Conservation (phyloP, 2,797 vertebrate genomes). For the Dendrocincla fuliginosa region DNA sequence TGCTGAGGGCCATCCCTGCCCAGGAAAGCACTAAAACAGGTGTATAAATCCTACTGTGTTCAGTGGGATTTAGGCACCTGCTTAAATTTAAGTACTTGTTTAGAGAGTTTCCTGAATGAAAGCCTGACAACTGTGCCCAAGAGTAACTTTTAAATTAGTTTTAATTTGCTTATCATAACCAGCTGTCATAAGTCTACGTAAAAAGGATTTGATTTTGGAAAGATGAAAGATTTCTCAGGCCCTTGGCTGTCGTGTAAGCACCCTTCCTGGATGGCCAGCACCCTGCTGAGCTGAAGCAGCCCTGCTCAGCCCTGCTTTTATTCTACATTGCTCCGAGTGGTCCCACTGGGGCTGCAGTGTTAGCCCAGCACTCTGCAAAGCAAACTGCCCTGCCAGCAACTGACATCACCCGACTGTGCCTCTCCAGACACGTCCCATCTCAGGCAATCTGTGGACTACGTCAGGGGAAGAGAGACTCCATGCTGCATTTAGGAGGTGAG, state of each 20-base stretch:
- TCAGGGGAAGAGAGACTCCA: background rate
- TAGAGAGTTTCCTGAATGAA: conserved; percentile 38
- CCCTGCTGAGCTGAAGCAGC: background rate
- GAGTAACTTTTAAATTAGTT: conserved; percentile 54
- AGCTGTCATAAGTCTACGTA: conserved; percentile 9
- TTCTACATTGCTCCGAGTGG: background rate
- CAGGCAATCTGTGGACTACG: conserved; percentile 21
- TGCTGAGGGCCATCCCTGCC: background rate
- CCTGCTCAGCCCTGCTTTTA: background rate
- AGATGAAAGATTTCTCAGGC: background rate
- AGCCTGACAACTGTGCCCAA: conserved; percentile 42
- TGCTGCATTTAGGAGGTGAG: background rate
- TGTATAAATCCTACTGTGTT: conserved; percentile 27
- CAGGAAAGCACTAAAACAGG: conserved; percentile 20
- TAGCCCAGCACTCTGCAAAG: background rate
- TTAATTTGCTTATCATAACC: conserved; percentile 61
- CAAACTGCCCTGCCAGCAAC: background rate
- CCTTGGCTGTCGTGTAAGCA: background rate
- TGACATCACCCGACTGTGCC: background rate
- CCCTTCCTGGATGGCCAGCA: background rate
- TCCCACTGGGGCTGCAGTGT: background rate
- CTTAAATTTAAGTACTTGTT: conserved; percentile 54
- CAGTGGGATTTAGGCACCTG: conserved; percentile 53
- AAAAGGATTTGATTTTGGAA: conserved; percentile 38
- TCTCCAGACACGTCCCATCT: background rate